phyloP scores from a whole-genome alignment of 30 jellyfish, hydroid and myxozoan species.

The Phacellophora camtschatica region DNA sequence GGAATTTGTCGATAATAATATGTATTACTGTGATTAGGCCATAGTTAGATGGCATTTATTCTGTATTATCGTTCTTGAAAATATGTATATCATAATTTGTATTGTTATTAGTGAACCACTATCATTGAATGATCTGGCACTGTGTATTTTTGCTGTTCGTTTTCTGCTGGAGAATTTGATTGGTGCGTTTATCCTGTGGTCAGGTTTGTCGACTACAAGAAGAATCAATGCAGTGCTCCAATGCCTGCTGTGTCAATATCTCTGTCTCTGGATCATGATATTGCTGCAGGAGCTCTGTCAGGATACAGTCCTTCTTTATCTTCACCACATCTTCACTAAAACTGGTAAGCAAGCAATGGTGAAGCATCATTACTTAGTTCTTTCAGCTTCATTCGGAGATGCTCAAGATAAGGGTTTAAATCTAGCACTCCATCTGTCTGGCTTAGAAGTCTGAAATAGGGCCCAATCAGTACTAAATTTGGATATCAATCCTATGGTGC shows the following conservation, averaged over 20 bases:
- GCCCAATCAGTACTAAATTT: constrained; percentile 6
- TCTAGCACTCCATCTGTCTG: neutral
- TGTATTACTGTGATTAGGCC: no score
- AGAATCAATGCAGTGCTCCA: neutral
- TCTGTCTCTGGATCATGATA: constrained; percentile 31
- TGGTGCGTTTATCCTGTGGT: no score
- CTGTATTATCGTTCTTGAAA: no score
- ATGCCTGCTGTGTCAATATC: constrained; percentile 40
- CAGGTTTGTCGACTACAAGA: no score
- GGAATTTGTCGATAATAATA: no score
- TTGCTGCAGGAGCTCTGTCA: neutral
- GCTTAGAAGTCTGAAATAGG: constrained; percentile 7
- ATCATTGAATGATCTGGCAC: no score
- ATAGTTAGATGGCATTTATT: no score
- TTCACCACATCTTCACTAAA: constrained; percentile 9
- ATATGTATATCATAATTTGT: no score
- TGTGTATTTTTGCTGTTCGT: no score
- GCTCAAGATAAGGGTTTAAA: constrained; percentile 13
- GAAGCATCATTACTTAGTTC: constrained; percentile 2
- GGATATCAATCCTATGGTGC: constrained; percentile 12
- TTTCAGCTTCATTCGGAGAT: neutral
- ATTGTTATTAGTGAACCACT: no score
- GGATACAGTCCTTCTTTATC: neutral
- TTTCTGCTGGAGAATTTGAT: no score
- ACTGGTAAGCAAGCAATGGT: neutral